phyloP scores from a whole-genome alignment of 2,113 vertebrate genomes.

The Donacobius atricapilla region DNA sequence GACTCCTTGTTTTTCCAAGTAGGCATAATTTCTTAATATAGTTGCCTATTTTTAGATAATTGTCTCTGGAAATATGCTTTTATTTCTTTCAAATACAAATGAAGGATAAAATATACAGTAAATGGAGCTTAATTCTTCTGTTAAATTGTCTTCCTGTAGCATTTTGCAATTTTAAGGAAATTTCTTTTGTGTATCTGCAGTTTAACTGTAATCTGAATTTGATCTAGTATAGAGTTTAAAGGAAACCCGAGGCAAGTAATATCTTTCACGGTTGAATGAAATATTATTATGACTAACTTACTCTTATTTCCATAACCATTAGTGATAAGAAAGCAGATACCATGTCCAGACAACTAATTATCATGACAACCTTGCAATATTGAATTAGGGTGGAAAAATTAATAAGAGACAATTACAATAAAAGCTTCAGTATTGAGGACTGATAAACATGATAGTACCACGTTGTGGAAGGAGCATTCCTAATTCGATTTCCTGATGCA shows the following conservation, averaged over 20 bases:
- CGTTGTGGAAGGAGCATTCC: background rate
- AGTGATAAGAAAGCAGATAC: conserved; percentile 17
- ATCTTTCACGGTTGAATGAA: conserved; percentile 9
- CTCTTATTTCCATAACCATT: background rate
- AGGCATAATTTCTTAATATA: background rate
- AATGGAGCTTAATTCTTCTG: background rate
- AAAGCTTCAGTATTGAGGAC: background rate
- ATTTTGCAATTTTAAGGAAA: background rate
- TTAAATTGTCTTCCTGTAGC: background rate
- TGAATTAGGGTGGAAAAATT: conserved; percentile 23
- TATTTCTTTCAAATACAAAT: background rate
- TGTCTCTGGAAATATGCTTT: background rate
- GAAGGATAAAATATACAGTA: background rate
- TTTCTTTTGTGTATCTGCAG: background rate
- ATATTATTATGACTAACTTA: conserved; percentile 1
- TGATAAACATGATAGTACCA: background rate
- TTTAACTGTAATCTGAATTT: conserved; percentile 43
- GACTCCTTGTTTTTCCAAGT: background rate
- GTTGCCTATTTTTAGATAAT: background rate
- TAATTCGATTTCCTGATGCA: background rate
- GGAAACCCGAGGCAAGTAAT: background rate
- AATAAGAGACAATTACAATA: background rate
- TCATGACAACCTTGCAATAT: conserved; percentile 17
- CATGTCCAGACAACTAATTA: conserved; percentile 6
- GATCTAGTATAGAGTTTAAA: conserved; percentile 33